phyloP scores from a whole-genome alignment of 2,888 invertebrate species.

The Norana najaformis region DNA sequence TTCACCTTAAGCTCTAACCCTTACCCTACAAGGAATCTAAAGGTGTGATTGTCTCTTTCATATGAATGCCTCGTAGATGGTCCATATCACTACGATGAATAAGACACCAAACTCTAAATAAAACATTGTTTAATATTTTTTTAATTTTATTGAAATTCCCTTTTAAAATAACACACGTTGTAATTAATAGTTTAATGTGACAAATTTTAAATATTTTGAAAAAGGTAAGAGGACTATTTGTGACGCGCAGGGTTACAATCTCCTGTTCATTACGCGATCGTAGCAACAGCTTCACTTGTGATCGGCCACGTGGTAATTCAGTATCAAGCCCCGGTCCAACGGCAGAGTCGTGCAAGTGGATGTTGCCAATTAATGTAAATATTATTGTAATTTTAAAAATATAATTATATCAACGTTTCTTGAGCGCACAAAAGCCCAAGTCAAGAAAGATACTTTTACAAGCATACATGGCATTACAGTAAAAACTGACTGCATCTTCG shows the following conservation, averaged over 20 bases:
- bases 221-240: not conserved
- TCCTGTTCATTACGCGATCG: not conserved
- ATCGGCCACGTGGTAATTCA: not conserved
- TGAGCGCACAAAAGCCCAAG: no score
- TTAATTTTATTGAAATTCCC: not conserved
- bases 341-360: not conserved
- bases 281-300: constrained; percentile 5
- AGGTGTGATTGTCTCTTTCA: not conserved
- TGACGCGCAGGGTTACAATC: not conserved
- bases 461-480: no score
- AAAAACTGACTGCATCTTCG: no score
- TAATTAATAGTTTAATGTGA: not conserved
- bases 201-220: not conserved
- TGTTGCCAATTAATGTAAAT: no score
- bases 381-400: no score
- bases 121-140: not conserved
- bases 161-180: not conserved
- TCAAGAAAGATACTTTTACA: no score
- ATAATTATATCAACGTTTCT: not conserved
- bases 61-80: not conserved
- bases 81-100: not conserved
- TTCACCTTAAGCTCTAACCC: no score
- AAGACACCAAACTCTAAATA: not conserved
- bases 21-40: not conserved
- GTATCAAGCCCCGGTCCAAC: not conserved